Conservation (phyloP, 2,113 vertebrate genomes). For the Formicarius rufipectus region DNA sequence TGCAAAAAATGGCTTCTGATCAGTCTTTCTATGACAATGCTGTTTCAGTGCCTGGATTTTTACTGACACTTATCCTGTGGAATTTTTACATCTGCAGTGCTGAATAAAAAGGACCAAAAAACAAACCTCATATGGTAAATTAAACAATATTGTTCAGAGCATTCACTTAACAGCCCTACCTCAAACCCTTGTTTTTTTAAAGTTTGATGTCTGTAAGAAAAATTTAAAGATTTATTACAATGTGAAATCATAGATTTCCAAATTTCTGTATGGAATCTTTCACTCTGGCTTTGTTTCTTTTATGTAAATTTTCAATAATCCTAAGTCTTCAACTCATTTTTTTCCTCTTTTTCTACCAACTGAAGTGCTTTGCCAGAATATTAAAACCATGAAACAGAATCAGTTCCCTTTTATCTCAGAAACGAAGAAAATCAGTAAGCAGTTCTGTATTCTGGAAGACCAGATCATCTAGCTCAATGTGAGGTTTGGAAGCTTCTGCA, state of each 20-base stretch:
- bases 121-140: background rate
- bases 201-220: background rate
- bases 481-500: background rate
- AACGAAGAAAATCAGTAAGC: background rate
- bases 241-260: background rate
- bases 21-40: background rate
- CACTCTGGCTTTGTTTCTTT: background rate
- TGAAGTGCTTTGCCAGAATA: background rate
- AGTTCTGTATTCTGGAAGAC: background rate
- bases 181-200: background rate
- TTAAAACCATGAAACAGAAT: background rate
- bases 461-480: background rate
- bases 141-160: background rate
- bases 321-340: background rate
- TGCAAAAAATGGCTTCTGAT: background rate
- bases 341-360: background rate
- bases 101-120: background rate
- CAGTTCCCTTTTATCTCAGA: background rate
- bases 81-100: background rate
- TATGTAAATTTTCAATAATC: background rate
- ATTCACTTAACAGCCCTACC: background rate
- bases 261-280: background rate
- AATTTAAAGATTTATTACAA: background rate
- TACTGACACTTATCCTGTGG: background rate
- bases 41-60: background rate